These are phyloP conservation scores for Neodiprion fabricii DNA, from an alignment of 1,140 invertebrate genomes.

Conservation along the genomic window DNA sequence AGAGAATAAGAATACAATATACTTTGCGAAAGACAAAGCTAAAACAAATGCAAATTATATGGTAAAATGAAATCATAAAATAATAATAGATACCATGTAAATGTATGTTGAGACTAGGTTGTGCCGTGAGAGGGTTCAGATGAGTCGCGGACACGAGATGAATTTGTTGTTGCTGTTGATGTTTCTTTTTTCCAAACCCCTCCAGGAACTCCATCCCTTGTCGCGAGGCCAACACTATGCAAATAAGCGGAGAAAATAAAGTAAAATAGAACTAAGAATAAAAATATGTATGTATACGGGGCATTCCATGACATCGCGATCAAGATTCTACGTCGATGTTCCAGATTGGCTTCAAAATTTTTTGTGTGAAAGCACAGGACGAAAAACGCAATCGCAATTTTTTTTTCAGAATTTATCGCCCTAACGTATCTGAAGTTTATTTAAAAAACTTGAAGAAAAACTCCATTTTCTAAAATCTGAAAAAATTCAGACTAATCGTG, in stretches of 20 bases:
- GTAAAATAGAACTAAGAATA: not conserved
- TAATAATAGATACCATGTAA: slow-evolving; percentile 75
- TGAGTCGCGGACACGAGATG: slow-evolving; percentile 45
- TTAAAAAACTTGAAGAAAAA: no score
- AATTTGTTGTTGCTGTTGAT: slow-evolving; percentile 41
- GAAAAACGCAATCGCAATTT: no score
- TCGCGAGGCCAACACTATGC: slow-evolving; percentile 51
- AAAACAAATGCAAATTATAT: not conserved
- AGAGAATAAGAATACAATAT: not conserved
- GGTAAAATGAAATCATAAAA: slow-evolving; percentile 26
- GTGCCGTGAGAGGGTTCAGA: slow-evolving; percentile 69
- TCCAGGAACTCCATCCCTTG: slow-evolving; percentile 63
- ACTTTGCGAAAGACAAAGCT: not conserved
- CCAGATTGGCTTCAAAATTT: no score
- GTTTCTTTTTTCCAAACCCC: slow-evolving; percentile 59
- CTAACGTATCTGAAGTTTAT: no score
- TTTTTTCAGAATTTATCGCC: no score
- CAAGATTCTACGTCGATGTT: no score
- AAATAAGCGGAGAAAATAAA: slow-evolving; percentile 39
- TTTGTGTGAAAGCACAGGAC: no score
- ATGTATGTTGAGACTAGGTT: slow-evolving; percentile 85
- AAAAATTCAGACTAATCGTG: no score
- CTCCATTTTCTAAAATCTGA: no score
- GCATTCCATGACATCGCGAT: no score
- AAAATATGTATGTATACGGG: not conserved